phyloP scores from a whole-genome alignment of 2,888 invertebrate species.

The Cosmopolites sordidus region DNA sequence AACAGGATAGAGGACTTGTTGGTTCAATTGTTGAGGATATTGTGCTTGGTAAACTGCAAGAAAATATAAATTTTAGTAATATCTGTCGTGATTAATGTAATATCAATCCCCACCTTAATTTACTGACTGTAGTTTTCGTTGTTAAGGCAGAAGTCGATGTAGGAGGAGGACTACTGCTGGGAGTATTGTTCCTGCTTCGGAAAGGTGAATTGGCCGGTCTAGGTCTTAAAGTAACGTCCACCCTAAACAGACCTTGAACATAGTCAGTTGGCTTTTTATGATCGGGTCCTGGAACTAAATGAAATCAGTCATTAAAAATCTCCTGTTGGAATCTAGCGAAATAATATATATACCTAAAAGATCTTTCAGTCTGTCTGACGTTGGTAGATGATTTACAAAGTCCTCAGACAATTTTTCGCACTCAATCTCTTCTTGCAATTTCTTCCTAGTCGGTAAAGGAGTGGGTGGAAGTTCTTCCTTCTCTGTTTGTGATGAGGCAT shows the following conservation, averaged over 20 bases:
- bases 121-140: slow-evolving; percentile 28
- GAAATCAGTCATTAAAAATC: background rate
- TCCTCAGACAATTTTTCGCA: slow-evolving; percentile 68
- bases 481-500: slow-evolving; percentile 52
- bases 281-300: slow-evolving; percentile 59
- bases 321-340: background rate
- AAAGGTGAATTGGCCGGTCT: slow-evolving; percentile 48
- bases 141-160: slow-evolving; percentile 34
- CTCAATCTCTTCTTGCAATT: slow-evolving; percentile 71
- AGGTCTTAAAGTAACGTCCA: slow-evolving; percentile 53
- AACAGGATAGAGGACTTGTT: slow-evolving; percentile 54
- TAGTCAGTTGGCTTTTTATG: slow-evolving; percentile 67
- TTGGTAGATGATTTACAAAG: slow-evolving; percentile 58
- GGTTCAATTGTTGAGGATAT: slow-evolving; percentile 40
- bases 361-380: slow-evolving; percentile 63
- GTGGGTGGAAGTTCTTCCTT: slow-evolving; percentile 45
- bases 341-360: slow-evolving; percentile 52
- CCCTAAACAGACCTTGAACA: slow-evolving; percentile 62
- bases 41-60: slow-evolving; percentile 32
- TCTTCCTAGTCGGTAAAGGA: slow-evolving; percentile 55
- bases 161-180: slow-evolving; percentile 44
- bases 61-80: background rate
- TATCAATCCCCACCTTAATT: slow-evolving; percentile 34
- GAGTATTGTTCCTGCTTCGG: slow-evolving; percentile 42
- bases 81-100: background rate